These are phyloP conservation scores for Corapipo altera DNA, from an alignment of 2,113 vertebrate species.

Conservation along the genomic window DNA sequence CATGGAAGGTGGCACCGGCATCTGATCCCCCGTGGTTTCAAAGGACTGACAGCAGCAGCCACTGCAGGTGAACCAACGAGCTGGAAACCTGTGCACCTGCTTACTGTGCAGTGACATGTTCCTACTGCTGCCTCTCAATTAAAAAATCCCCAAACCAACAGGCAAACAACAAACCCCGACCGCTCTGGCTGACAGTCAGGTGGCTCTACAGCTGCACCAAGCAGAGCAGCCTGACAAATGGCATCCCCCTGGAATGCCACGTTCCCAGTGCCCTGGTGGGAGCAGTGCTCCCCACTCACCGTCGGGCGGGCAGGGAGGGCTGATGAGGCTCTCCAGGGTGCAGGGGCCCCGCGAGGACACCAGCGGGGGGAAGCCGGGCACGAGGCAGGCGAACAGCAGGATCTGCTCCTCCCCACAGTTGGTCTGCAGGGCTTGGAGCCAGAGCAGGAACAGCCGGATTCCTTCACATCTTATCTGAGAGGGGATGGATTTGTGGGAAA, in stretches of 20 bases:
- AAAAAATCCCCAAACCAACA: neutral
- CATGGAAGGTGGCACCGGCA: fast-evolving
- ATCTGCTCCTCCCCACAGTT: conserved; percentile 95
- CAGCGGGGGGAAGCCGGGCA: conserved; percentile 93
- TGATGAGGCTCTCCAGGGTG: conserved; percentile 93
- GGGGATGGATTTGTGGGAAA: neutral
- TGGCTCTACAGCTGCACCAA: neutral
- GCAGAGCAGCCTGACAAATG: neutral
- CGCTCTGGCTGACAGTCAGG: fast-evolving
- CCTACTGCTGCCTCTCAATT: neutral
- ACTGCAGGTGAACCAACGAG: neutral
- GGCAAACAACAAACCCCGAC: fast-evolving
- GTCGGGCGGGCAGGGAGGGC: conserved; percentile 79
- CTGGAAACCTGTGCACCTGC: neutral
- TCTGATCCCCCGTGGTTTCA: fast-evolving
- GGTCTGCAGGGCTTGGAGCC: conserved; percentile 95
- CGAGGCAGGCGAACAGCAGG: conserved; percentile 93
- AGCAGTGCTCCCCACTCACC: conserved; percentile 74
- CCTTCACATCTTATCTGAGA: conserved; percentile 94
- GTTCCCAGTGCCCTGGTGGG: neutral
- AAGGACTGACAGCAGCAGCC: neutral
- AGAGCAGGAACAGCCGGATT: conserved; percentile 95
- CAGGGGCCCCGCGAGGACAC: conserved; percentile 87
- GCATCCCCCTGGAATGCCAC: no score
- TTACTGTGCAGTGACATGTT: fast-evolving